These are phyloP conservation scores for Silvanus unidentatus DNA, from an alignment of 2,888 invertebrate species.

Conservation along the genomic window DNA sequence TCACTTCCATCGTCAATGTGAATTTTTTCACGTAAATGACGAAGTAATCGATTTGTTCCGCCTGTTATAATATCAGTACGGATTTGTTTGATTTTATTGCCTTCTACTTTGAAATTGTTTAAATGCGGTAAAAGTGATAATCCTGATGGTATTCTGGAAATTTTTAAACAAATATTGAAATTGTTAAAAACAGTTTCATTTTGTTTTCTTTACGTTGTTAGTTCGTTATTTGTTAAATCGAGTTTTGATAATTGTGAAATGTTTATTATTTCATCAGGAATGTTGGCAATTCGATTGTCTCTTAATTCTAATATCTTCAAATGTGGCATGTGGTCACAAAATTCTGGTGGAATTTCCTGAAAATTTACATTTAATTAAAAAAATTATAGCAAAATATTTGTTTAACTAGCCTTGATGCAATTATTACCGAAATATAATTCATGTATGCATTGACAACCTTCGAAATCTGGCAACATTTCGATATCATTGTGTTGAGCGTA, in stretches of 20 bases:
- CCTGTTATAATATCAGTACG: conserved; percentile 77
- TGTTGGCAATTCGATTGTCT: conserved; percentile 69
- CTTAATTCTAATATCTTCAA: conserved; percentile 71
- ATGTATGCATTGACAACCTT: conserved; percentile 68
- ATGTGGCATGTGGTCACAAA: conserved; percentile 66
- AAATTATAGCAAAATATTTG: not conserved
- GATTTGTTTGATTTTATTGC: conserved; percentile 77
- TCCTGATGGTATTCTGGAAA: conserved; percentile 59
- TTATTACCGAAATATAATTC: conserved; percentile 83
- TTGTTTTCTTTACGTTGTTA: conserved; percentile 40
- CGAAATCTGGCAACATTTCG: conserved; percentile 66
- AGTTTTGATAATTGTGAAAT: conserved; percentile 72
- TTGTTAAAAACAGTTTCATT: not conserved
- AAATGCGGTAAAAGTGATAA: conserved; percentile 68
- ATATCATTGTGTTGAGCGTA: conserved; percentile 81
- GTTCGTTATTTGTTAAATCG: conserved; percentile 74
- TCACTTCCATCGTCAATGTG: conserved; percentile 29
- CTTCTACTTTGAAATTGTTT: conserved; percentile 76
- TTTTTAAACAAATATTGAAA: not conserved
- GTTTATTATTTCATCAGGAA: conserved; percentile 75
- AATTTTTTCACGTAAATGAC: conserved; percentile 63
- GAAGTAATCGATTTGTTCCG: conserved; percentile 77
- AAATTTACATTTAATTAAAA: conserved; percentile 21
- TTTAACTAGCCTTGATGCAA: conserved; percentile 66
- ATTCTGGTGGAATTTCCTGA: conserved; percentile 64